These are phyloP conservation scores for Anthrax anthrax DNA, from an alignment of 2,888 invertebrate genomes.

Conservation along the genomic window DNA sequence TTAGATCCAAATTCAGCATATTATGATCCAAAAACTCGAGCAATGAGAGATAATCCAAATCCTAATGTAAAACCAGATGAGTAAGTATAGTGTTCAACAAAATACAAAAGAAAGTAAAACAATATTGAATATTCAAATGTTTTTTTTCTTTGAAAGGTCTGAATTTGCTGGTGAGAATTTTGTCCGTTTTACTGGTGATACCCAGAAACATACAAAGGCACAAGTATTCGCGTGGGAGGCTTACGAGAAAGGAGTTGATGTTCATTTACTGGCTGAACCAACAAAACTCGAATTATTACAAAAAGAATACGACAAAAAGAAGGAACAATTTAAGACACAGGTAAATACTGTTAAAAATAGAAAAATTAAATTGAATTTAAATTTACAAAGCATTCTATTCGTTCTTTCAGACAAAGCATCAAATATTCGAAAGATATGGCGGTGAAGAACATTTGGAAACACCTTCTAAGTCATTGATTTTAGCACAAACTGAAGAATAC, in stretches of 20 bases:
- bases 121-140: not conserved
- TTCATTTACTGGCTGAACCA: constrained; percentile 92
- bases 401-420: constrained; percentile 62
- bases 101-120: too few relatives aligned
- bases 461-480: constrained; percentile 66
- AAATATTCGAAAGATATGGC: constrained; percentile 84
- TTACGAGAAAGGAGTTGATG: constrained; percentile 81
- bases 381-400: constrained; percentile 19
- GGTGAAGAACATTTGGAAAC: constrained; percentile 82
- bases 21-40: constrained; percentile 97
- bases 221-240: constrained; percentile 98
- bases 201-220: constrained; percentile 73
- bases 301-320: constrained; percentile 78
- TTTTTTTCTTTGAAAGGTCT: constrained; percentile 30
- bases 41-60: constrained; percentile 95
- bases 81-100: too few relatives aligned
- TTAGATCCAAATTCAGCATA: constrained; percentile 95
- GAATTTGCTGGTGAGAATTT: constrained; percentile 95
- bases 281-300: constrained; percentile 89
- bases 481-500: constrained; percentile 93
- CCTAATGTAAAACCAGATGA: constrained; percentile 44
- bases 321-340: constrained; percentile 69
- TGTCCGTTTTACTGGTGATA: constrained; percentile 88
- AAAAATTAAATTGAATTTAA: not conserved
- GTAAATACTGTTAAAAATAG: not conserved